Base-by-base conservation (phyloP, 2,797 vertebrate species). In the Hephaestus fuliginosus region DNA sequence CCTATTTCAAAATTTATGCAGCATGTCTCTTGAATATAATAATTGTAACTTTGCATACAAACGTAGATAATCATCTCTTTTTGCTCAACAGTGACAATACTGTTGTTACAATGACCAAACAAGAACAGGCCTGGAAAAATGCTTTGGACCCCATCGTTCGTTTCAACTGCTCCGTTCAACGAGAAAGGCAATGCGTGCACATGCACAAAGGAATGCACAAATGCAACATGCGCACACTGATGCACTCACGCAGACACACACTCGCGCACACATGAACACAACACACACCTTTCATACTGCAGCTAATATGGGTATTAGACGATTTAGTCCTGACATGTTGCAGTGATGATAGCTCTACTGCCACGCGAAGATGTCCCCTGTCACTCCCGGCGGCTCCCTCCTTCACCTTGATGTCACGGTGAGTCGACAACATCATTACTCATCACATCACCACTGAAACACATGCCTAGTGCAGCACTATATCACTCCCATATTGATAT, bases 101-200 rank as follows among this genome's bases (percentile, higher is more conserved):
- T 83, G 89, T 85, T 65, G 86, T 87, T 64, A 85, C 83, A 81
- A 75, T 60, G 87, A 93, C 70, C 67, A 64, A 92, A 91, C 90
- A 84, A 90, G 88, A 88, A 90, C 88, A 83, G 91, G 84, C 85
- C 80, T 86, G 83, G 78, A 74, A 84, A 87, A 90, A 86, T 55
- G 65, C 86, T 89, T 89, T 82, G 86, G 90, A 89, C 88, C 90
- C 84, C 30, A 64, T 83, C 71, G 11, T 70, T 88, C 75, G 8
- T 76, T 87, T 82, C 63, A 82, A 88, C 79, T 73, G 82, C 84
- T 87, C 85, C 49, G 36, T 88, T 81, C 71, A 46, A 89, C 89
- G 73, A 91, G 86, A 92, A 93, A 94, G 92, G 92, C 92, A 95
- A 93, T 94, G 91, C 93, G 91, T 94, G 92, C 94, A 94, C 93